Base-by-base conservation (phyloP, 2,888 invertebrate genomes). In the Agrenia bidenticulata region DNA sequence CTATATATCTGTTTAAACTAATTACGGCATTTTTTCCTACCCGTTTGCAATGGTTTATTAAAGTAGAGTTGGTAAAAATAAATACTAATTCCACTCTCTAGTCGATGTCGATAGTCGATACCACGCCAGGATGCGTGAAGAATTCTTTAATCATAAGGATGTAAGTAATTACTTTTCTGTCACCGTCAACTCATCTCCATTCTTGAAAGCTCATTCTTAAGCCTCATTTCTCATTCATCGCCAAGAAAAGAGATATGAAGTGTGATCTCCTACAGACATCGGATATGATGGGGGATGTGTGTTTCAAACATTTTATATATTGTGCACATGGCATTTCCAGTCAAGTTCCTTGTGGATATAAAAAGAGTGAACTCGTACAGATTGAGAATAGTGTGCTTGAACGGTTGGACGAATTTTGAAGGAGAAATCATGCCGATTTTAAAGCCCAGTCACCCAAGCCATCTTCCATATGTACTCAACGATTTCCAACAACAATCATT, bases 81-180 rank as follows among this genome's bases (percentile, higher is more conserved):
- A n/a, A 32, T 32, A 32, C 32, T 32, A 32, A 32, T 32, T 32
- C 32, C 32, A 7, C 32, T 11, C n/a, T n/a, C n/a, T n/a, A n/a
- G n/a, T n/a, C n/a, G n/a, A n/a, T n/a, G n/a, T n/a, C n/a, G n/a
- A n/a, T n/a, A n/a, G 4, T 32, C 32, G 11, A 32, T 7, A 32
- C 32, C 5, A 11, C 4, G 11, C 32, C 32, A 4, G 11, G 32
- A 32, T 4, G 32, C 32, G 11, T 32, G 32, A 32, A 11, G 32
- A 32, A 32, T 32, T 4, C 11, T 11, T 11, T 32, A 32, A 32
- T 32, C 32, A 4, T 32, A 32, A 32, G 5, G 5, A 32, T n/a
- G n/a, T n/a, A n/a, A 53, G 53, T 55, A 55, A 55, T 55, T 55
- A 55, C 19, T 27, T 55, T 55, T 55, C 55, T 27, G 55, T 55